Evolutionary conservation across 2,113 vertebrate genomes (phyloP), one percentile per base, ranked within the genome.

Genomic region (Sclerurus mexicanus): DNA sequence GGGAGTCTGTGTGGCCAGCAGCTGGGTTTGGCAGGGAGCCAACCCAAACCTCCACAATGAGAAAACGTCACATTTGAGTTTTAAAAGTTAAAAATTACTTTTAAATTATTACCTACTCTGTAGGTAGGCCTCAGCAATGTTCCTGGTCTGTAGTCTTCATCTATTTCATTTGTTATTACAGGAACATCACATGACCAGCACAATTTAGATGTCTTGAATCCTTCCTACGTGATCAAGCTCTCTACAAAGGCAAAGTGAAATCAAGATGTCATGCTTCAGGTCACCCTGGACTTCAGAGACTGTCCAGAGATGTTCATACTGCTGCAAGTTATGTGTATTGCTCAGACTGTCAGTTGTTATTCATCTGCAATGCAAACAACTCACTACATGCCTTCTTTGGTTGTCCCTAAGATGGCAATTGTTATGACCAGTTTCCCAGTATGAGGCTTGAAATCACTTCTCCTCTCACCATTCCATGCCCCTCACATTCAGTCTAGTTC

Each of bases 401-500:
- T 31, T 58, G 12, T 25, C 46, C 33, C 40, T 44, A 39, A 1
- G 1, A 42, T 3, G 10, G 12, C 8, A 40, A 37, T 25, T 20
- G 23, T 27, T 53, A 28, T 64, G 31, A 63, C 15, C 33, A 69
- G 35, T 40, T 52, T 68, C 66, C 27, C 49, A 85, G 59, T 67
- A 50, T 0, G 4, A 87, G 16, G n/a, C 42, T 0, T 33, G n/a
- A 64, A 23, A 47, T 27, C 4, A 17, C 7, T 67, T 75, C 56
- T 62, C 31, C 23, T 23, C 79, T 73, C 62, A 60, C 18, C 2
- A 3, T 63, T 63, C 30, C 12, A 9, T 6, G 50, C 8, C 2
- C 2, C 5, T 73, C 18, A 35, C 0, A 1, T 62, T 62, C 21
- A 75, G 6, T 20, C 20, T n/a, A 2, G 7, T 42, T 49, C n/a